phyloP scores from a whole-genome alignment of 2,113 vertebrate genomes.

The Scatophagus argus region DNA sequence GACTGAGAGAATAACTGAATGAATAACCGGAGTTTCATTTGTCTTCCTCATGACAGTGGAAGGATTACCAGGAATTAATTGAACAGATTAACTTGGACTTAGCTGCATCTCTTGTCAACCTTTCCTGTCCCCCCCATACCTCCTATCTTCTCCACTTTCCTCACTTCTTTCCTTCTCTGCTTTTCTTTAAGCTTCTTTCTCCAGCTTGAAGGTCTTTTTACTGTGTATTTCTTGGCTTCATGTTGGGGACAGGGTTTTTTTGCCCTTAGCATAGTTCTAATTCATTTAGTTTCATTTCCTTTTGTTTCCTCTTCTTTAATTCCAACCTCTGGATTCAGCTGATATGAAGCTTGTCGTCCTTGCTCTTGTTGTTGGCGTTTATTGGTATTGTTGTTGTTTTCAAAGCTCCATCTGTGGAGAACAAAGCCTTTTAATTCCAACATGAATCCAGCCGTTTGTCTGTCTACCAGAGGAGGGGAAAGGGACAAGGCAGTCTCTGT shows the following conservation, averaged over 20 bases:
- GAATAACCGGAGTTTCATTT: slow-evolving; percentile 59
- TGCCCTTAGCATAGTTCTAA: slow-evolving; percentile 35
- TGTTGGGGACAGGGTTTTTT: slow-evolving; percentile 20
- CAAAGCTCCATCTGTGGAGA: slow-evolving; percentile 79
- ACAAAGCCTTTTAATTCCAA: slow-evolving; percentile 83
- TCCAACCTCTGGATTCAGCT: slow-evolving; percentile 78
- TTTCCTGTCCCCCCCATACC: slow-evolving; percentile 37
- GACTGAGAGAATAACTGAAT: slow-evolving; percentile 40
- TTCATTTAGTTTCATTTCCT: slow-evolving; percentile 74
- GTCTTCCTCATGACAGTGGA: slow-evolving; percentile 73
- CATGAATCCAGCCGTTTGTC: slow-evolving; percentile 80
- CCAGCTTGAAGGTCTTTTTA: slow-evolving; percentile 25
- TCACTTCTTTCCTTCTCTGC: slow-evolving; percentile 12
- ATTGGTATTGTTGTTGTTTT: slow-evolving; percentile 82
- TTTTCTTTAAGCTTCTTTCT: slow-evolving; percentile 42
- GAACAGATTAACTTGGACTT: slow-evolving; percentile 80
- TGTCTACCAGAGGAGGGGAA: slow-evolving; percentile 64
- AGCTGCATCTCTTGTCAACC: slow-evolving; percentile 70
- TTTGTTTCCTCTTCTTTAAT: slow-evolving; percentile 75
- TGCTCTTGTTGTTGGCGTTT: slow-evolving; percentile 77
- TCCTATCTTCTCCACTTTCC: slow-evolving; percentile 6
- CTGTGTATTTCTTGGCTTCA: slow-evolving; percentile 52
- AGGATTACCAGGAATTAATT: slow-evolving; percentile 81
- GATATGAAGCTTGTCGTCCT: slow-evolving; percentile 75
- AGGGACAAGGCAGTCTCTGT: slow-evolving; percentile 77